Conservation (phyloP, 1,140 invertebrate species). For the Portunus trituberculatus region DNA sequence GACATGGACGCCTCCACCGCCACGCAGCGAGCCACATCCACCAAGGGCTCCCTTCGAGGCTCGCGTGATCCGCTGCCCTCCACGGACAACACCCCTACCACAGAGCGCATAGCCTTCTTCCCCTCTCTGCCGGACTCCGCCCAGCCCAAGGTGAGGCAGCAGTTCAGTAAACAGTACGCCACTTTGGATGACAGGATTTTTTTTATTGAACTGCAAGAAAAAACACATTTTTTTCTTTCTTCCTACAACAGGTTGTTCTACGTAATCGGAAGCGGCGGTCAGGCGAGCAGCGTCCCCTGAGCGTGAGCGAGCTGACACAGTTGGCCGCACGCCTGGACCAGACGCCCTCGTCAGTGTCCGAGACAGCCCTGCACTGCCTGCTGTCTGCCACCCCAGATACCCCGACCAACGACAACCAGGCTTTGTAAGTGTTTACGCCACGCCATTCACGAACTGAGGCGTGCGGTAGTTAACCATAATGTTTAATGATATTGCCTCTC, state of each 20-base stretch:
- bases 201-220: background rate
- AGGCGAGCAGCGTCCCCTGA: slow-evolving; percentile 87
- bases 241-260: slow-evolving; percentile 80
- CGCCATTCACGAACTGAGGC: too few relatives aligned
- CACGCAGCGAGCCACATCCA: slow-evolving; percentile 78
- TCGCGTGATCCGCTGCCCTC: slow-evolving; percentile 66
- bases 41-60: slow-evolving; percentile 69
- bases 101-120: slow-evolving; percentile 66
- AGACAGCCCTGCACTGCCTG: slow-evolving; percentile 91
- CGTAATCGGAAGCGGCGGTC: slow-evolving; percentile 80
- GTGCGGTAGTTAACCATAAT: background rate
- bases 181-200: background rate
- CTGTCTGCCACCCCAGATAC: slow-evolving; percentile 80
- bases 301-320: slow-evolving; percentile 90
- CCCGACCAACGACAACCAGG: slow-evolving; percentile 69
- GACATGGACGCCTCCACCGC: slow-evolving; percentile 85
- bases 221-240: background rate
- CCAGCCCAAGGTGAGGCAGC: slow-evolving; percentile 49
- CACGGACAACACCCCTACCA: slow-evolving; percentile 78
- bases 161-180: background rate
- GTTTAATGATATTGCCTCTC: too few relatives aligned
- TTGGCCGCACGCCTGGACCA: slow-evolving; percentile 82
- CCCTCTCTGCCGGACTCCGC: background rate
- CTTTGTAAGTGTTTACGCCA: slow-evolving; percentile 53
- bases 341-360: slow-evolving; percentile 88